A percentile compares a stretch with the other conserved stretches of the same genome.
These are phyloP conservation scores for Hybos culiciformis DNA, from an alignment of 2,888 invertebrate genomes.

Conservation along the genomic window DNA sequence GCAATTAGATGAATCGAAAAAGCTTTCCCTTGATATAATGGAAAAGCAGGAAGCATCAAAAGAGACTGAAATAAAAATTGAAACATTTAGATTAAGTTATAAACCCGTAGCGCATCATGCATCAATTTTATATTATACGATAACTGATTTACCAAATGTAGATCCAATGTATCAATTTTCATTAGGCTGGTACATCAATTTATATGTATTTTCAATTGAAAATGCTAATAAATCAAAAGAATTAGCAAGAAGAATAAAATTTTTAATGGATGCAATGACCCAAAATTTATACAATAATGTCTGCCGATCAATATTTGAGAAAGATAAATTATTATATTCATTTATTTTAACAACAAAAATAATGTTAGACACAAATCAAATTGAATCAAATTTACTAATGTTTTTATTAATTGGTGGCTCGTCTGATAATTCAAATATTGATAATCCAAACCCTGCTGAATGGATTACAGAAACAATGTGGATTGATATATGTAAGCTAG, in stretches of 20 bases:
- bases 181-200: constrained; percentile 76
- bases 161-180: constrained; percentile 96
- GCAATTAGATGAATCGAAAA: constrained; percentile 74
- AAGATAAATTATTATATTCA: constrained; percentile 75
- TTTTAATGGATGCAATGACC: constrained; percentile 68
- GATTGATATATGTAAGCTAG: constrained; percentile 64
- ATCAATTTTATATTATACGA: constrained; percentile 76
- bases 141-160: constrained; percentile 71
- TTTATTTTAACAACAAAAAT: constrained; percentile 59
- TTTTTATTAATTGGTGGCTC: constrained; percentile 57
- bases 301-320: constrained; percentile 79
- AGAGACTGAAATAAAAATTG: constrained; percentile 70
- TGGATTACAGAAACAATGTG: constrained; percentile 74
- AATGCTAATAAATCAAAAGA: constrained; percentile 44
- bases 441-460: constrained; percentile 54
- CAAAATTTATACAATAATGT: constrained; percentile 73
- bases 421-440: constrained; percentile 16
- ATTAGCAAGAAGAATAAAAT: constrained; percentile 58
- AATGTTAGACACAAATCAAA: constrained; percentile 43
- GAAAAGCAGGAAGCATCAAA: constrained; percentile 75
- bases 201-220: constrained; percentile 39
- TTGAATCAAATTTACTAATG: constrained; percentile 54
- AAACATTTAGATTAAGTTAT: constrained; percentile 64
- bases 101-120: constrained; percentile 76
- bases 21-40: constrained; percentile 64